A percentile compares a stretch with the other conserved stretches of the same genome.
Conservation (phyloP, 2,113 vertebrate species). For the Pyrgilauda ruficollis region DNA sequence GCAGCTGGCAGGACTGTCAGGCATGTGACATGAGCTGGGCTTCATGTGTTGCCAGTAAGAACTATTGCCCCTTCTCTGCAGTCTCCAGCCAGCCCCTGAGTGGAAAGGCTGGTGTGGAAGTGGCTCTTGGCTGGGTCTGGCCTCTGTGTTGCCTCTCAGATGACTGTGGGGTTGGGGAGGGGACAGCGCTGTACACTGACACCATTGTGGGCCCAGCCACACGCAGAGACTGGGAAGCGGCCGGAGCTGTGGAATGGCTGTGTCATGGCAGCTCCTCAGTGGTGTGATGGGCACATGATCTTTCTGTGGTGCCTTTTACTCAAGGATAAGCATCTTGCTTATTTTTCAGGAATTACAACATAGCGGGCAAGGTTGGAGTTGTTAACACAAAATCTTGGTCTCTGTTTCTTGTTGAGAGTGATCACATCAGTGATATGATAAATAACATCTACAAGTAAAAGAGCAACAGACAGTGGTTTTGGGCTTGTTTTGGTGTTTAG, state of each 20-base stretch:
- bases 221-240: neutral
- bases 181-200: neutral
- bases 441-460: neutral
- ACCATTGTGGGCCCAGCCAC: neutral
- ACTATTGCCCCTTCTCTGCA: neutral
- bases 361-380: neutral
- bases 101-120: neutral
- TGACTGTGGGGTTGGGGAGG: neutral
- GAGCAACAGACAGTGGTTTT: neutral
- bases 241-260: neutral
- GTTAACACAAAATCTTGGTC: neutral
- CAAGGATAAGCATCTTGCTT: neutral
- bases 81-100: accelerated
- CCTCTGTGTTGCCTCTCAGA: neutral
- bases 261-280: neutral
- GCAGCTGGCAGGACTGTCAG: neutral
- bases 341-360: neutral
- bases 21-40: neutral
- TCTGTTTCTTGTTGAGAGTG: neutral
- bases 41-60: neutral
- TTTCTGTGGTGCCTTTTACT: neutral
- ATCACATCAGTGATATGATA: neutral
- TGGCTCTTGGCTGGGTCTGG: neutral
- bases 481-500: neutral
- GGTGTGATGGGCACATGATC: constrained; percentile 48